Evolutionary conservation across 2,888 invertebrate species (phyloP).

Genomic region (Aricia artaxerxes): DNA sequence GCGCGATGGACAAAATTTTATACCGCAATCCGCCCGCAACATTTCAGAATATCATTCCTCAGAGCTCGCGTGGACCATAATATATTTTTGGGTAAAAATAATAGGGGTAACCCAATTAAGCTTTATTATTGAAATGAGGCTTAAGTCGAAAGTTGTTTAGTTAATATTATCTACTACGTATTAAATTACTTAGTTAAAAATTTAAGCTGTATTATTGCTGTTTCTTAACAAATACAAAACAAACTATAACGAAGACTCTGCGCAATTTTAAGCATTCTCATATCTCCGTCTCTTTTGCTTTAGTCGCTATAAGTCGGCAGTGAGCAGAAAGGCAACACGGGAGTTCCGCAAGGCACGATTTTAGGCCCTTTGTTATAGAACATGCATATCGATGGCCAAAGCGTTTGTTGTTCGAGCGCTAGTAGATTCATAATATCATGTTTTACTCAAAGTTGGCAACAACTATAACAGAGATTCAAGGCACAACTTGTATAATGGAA

Average conservation of each 20-base stretch:
- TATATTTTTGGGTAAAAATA: neutral
- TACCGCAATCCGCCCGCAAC: too few species aligned
- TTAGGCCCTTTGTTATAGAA: conserved; percentile 47
- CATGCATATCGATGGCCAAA: conserved; percentile 35
- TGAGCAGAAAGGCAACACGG: conserved; percentile 35
- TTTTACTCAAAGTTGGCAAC: conserved; percentile 33
- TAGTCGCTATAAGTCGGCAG: conserved; percentile 19
- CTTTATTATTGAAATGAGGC: neutral
- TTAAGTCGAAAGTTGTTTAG: neutral
- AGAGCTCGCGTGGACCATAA: neutral
- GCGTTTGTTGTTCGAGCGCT: conserved; percentile 31
- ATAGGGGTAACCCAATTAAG: neutral
- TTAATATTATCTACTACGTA: neutral
- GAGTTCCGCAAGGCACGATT: conserved; percentile 53
- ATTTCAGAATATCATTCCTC: neutral
- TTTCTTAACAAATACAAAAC: neutral
- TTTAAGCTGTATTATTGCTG: conserved; percentile 11
- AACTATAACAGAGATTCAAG: conserved; percentile 45
- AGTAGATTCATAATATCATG: conserved; percentile 16
- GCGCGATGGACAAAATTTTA: too few species aligned
- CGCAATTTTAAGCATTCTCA: neutral
- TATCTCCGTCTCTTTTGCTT: neutral
- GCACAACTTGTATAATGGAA: conserved; percentile 45
- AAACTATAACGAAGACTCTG: neutral
- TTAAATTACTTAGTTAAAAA: neutral